phyloP scores from a whole-genome alignment of 2,113 vertebrate species.

The Bos indicus region DNA sequence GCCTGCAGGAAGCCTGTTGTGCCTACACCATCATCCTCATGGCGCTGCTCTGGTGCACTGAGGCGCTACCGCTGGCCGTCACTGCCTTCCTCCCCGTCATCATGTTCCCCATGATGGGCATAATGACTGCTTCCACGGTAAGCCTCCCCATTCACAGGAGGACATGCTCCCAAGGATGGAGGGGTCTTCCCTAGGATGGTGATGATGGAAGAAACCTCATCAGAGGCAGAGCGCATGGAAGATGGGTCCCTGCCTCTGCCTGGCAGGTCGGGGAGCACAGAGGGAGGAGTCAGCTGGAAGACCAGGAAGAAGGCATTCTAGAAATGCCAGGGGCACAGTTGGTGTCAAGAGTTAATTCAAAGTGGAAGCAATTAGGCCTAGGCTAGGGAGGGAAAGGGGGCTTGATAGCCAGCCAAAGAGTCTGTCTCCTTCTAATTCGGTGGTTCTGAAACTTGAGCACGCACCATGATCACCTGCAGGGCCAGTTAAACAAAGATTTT shows the following conservation, averaged over 20 bases:
- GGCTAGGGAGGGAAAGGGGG: background rate
- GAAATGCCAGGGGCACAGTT: background rate
- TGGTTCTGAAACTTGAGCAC: background rate
- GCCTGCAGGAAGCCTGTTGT: constrained; percentile 85
- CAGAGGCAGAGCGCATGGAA: background rate
- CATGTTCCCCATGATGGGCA: constrained; percentile 92
- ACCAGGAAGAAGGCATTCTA: background rate
- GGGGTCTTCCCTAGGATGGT: background rate
- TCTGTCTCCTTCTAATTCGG: background rate
- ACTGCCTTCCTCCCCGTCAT: constrained; percentile 90
- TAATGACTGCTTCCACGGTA: constrained; percentile 90
- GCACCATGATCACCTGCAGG: background rate
- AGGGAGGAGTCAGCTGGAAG: background rate
- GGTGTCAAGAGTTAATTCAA: background rate
- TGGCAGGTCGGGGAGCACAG: background rate
- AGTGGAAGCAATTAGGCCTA: background rate
- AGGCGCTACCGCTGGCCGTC: constrained; percentile 91
- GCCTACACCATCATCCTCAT: constrained; percentile 91
- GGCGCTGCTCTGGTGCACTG: constrained; percentile 94
- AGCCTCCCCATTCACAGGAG: background rate
- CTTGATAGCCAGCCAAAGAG: background rate
- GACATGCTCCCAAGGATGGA: background rate
- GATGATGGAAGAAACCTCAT: background rate
- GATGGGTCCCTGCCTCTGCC: background rate
- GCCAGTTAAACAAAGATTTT: background rate